Evolutionary conservation across 2,113 vertebrate genomes (phyloP), one percentile per base, ranked within the genome.

Genomic region (Conger conger): DNA sequence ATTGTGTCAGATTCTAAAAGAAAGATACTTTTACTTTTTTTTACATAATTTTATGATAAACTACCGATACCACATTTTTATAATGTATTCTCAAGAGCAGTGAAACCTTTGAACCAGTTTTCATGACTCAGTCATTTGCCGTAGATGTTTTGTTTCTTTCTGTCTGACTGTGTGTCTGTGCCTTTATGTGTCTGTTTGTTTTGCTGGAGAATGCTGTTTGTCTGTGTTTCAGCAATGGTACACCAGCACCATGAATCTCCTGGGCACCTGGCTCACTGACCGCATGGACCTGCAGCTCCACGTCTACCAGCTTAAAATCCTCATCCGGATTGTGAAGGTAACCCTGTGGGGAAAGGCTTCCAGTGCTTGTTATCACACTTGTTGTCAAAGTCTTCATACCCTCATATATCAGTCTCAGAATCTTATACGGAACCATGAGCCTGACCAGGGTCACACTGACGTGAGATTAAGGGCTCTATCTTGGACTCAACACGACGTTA

Each of bases 211-310:
- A 96, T 94, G 45, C 45, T 50, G 92, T 94, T 93, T 97, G 91
- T 98, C 96, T 97, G 94, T 98, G 94, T 99, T 99, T 93, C 98
- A 99, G 98, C 98, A 99, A 99, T 99, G 98, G 98, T 99, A 99
- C 95, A 99, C 97, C 94, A 98, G 97, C 94, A 98, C 98, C 89
- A 99, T 99, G 98, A 99, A 97, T 82, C 95, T 99, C 23, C 92
- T 99, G 94, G 98, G 98, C 92, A 99, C 97, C 89, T 99, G 98
- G 98, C 93, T 99, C 89, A 99, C 98, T 27, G 98, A 99, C 90
- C 97, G 98, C 91, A 99, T 99, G 98, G 98, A 99, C 91, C 96
- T 99, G 88, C 98, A 99, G 94, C 98, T 99, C 90, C 98, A 99
- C 91, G 98, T 99, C 90, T 99, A 99, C 93, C 98, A 99, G 80